These are phyloP conservation scores for Cotesia typhae DNA, from an alignment of 1,140 invertebrate species.

Conservation along the genomic window DNA sequence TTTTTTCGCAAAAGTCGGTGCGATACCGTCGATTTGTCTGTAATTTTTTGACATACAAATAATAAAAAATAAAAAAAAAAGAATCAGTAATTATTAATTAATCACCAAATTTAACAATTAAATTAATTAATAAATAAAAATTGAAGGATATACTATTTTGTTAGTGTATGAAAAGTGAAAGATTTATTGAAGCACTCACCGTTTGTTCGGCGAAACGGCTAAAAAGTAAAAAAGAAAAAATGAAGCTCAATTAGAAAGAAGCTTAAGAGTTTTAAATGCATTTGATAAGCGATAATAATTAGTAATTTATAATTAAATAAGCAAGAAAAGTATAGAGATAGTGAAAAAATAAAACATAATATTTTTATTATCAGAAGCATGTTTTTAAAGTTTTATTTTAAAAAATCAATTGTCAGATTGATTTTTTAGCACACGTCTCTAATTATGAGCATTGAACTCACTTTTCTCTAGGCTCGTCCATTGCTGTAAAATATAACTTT, in stretches of 20 bases:
- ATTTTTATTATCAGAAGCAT: not conserved
- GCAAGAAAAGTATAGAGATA: constrained; percentile 31
- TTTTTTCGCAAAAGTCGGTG: constrained; percentile 97
- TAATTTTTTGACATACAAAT: constrained; percentile 40
- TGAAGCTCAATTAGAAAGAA: constrained; percentile 2
- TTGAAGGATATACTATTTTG: not conserved
- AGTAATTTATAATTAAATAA: constrained; percentile 40
- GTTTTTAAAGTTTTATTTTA: no score
- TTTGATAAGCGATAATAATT: constrained; percentile 27
- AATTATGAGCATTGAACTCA: constrained; percentile 66
- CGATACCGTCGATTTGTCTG: constrained; percentile 96
- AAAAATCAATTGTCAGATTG: no score
- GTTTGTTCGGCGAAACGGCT: constrained; percentile 22
- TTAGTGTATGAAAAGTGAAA: constrained; percentile 5
- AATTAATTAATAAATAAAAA: not conserved
- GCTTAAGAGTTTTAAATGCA: constrained; percentile 4
- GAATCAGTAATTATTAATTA: not conserved
- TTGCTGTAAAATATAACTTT: constrained; percentile 73
- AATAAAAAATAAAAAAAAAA: no score
- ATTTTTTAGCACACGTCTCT: not conserved
- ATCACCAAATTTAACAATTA: not conserved
- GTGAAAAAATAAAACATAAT: constrained; percentile 17
- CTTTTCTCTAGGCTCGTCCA: constrained; percentile 85
- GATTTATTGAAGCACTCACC: constrained; percentile 29
- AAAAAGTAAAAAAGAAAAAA: constrained; percentile 23